Base-by-base conservation (phyloP, 2,113 vertebrate species). In the Mobula hypostoma region DNA sequence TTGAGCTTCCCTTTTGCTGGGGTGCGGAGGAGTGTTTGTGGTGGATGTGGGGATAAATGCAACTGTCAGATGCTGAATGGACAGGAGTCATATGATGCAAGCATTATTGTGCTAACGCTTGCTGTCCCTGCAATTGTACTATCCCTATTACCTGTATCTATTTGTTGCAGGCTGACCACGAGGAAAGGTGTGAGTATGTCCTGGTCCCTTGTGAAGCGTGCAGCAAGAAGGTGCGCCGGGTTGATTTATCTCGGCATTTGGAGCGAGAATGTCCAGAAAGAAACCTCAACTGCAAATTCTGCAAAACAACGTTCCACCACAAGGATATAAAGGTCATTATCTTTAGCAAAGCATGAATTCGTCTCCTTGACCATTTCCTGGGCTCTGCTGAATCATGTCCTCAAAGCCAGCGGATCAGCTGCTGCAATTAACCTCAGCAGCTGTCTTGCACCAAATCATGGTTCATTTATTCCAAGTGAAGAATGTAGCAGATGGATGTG, bases 211-310 rank as follows among this genome's bases (percentile, higher is more conserved):
- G 97, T 48, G 95, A 96, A 0, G 96, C 96, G 0, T 98, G 98
- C 72, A 94, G 96, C 77, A 95, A 19, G 27, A 29, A 94, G 15
- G 94, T 98, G 93, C 96, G 96, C 12, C 95, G 94, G 0, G 94
- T 95, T 0, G 97, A 98, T 7, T 97, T 95, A 95, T 96, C 97
- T 27, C 95, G 80, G 40, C 98, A 98, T 2, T 94, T 94, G 0
- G 97, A 98, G 88, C 95, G 95, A 2, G 97, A 97, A 48, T 97
- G 98, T 48, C 97, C 97, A 0, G 95, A 97, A 29, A 95, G 97
- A 94, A 97, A 95, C 29, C 97, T 98, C 8, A 95, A 95, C 97
- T 98, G 98, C 95, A 96, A 95, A 94, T 97, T 97, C 96, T 98
- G 97, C 96, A 96, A 95, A 94, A 94, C 58, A 0, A 95, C 97